phyloP scores from a whole-genome alignment of 2,888 invertebrate species.

The Chydorus sphaericus region DNA sequence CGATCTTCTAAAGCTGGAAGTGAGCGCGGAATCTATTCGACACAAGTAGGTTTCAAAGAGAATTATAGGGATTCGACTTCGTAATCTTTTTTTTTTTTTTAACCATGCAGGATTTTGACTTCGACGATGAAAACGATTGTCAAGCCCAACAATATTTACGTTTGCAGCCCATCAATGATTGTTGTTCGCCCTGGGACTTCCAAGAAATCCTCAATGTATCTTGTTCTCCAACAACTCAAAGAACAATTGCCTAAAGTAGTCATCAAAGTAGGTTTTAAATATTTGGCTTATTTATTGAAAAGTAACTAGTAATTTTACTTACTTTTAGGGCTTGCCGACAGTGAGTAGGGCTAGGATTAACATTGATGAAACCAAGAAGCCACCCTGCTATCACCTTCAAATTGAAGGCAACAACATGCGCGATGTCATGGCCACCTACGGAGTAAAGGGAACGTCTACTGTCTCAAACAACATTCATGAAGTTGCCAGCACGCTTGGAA shows the following conservation, averaged over 20 bases:
- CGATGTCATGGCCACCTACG: constrained; percentile 83
- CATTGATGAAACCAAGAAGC: constrained; percentile 52
- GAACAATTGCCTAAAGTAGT: constrained; percentile 63
- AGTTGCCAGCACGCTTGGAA: constrained; percentile 68
- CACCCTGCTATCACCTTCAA: constrained; percentile 63
- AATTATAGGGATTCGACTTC: not conserved
- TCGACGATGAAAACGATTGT: constrained; percentile 57
- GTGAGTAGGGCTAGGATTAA: constrained; percentile 87
- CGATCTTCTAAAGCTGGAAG: constrained; percentile 65
- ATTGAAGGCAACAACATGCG: constrained; percentile 91
- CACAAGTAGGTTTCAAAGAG: constrained; percentile 44
- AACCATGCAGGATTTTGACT: constrained; percentile 52
- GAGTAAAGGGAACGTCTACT: constrained; percentile 69
- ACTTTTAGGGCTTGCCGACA: constrained; percentile 51
- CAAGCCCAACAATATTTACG: constrained; percentile 41
- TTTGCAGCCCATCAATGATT: constrained; percentile 29
- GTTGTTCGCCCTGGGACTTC: constrained; percentile 28
- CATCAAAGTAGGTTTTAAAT: constrained; percentile 45
- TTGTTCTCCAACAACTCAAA: constrained; percentile 57
- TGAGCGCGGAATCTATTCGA: constrained; percentile 59
- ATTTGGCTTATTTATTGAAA: not conserved
- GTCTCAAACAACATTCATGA: constrained; percentile 89
- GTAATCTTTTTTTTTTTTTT: constrained; percentile 15
- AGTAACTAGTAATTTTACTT: not conserved
- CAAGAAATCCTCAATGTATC: constrained; percentile 37